phyloP scores from a whole-genome alignment of 2,888 invertebrate genomes.

The Hydrotaea cyrtoneurina region DNA sequence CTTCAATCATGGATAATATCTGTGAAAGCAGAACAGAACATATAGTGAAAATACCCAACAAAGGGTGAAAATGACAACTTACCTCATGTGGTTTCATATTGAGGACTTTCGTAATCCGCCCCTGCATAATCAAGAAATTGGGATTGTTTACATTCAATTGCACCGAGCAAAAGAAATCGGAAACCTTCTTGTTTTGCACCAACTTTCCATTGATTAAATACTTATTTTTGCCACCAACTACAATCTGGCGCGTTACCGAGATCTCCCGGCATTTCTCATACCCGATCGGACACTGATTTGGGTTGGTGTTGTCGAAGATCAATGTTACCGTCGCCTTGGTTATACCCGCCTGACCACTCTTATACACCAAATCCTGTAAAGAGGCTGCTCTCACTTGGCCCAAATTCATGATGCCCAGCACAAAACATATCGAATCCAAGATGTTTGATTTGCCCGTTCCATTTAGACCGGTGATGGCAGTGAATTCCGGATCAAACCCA shows the following conservation, averaged over 20 bases:
- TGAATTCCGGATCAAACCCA: slow-evolving; percentile 96
- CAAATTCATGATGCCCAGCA: slow-evolving; percentile 96
- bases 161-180: slow-evolving; percentile 97
- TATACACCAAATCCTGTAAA: slow-evolving; percentile 97
- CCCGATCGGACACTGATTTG: slow-evolving; percentile 91
- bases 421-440: slow-evolving; percentile 98
- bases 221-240: slow-evolving; percentile 93
- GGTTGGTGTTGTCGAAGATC: slow-evolving; percentile 95
- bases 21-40: too few species aligned
- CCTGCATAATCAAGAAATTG: slow-evolving; percentile 99
- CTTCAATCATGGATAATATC: slow-evolving; percentile 98
- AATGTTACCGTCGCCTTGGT: slow-evolving; percentile 97
- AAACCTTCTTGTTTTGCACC: slow-evolving; percentile 93
- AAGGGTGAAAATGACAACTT: slow-evolving; percentile 66
- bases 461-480: slow-evolving; percentile 98
- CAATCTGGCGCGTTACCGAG: slow-evolving; percentile 93
- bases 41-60: not conserved
- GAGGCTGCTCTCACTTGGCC: slow-evolving; percentile 93
- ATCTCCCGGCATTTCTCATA: slow-evolving; percentile 96
- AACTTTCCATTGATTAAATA: slow-evolving; percentile 96
- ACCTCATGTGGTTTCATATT: slow-evolving; percentile 99
- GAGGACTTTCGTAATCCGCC: slow-evolving; percentile 98
- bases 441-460: slow-evolving; percentile 99
- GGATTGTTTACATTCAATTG: slow-evolving; percentile 99
- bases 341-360: slow-evolving; percentile 97